Conservation (phyloP, 2,888 invertebrate genomes). For the Acholoe squamosa region DNA sequence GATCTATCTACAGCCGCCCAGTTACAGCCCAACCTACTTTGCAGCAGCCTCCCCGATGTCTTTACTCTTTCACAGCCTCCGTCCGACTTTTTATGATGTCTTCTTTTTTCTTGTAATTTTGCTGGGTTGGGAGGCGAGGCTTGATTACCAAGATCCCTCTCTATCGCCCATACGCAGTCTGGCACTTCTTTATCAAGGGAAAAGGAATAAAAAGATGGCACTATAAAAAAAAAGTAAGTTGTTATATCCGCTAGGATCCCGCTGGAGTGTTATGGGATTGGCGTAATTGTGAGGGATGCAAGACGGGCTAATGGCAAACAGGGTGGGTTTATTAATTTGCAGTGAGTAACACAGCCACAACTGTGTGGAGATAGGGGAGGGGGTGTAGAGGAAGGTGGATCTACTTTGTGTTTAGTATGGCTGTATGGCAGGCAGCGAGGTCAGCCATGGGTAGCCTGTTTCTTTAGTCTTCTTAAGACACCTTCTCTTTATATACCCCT, state of each 20-base stretch:
- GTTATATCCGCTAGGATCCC: not conserved
- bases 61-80: too few species aligned
- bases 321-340: not conserved
- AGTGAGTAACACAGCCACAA: too few species aligned
- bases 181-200: not conserved
- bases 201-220: not conserved
- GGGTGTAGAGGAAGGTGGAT: not conserved
- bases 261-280: not conserved
- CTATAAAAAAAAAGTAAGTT: not conserved
- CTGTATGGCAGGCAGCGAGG: too few species aligned
- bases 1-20: not conserved
- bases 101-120: too few species aligned
- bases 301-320: not conserved
- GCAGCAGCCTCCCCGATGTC: not conserved
- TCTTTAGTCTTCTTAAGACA: too few species aligned
- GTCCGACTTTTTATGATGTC: too few species aligned
- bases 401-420: not conserved
- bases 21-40: not conserved
- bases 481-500: too few species aligned
- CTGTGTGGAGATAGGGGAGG: not conserved
- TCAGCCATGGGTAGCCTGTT: too few species aligned
- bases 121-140: not conserved
- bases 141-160: not conserved
- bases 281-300: conserved; percentile 20
- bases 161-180: not conserved